Conservation (phyloP, 2,888 invertebrate species). For the Tribolium freemani region DNA sequence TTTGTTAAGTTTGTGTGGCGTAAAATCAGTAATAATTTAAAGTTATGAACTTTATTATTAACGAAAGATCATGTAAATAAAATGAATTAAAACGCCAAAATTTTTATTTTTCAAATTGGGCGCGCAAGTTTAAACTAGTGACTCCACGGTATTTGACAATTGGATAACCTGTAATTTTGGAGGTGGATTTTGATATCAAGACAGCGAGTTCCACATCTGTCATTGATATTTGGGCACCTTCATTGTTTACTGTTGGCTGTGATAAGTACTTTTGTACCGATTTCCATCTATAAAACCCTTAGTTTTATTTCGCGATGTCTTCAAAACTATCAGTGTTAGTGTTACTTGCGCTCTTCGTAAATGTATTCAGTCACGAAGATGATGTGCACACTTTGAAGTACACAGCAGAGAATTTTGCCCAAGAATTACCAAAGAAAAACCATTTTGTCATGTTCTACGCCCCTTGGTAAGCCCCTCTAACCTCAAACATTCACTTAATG, state of each 20-base stretch:
- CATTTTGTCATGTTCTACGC: conserved; percentile 86
- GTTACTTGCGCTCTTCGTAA: not conserved
- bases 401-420: conserved; percentile 73
- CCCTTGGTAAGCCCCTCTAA: conserved; percentile 76
- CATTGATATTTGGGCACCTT: not conserved
- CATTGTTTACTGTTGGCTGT: conserved; percentile 23
- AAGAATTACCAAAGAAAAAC: conserved; percentile 76
- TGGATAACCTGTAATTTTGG: conserved; percentile 29
- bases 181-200: conserved; percentile 15
- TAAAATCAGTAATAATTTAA: too few relatives aligned
- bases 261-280: conserved; percentile 15
- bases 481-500: not conserved
- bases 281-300: conserved; percentile 8
- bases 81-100: too few relatives aligned
- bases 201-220: not conserved
- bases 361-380: conserved; percentile 56
- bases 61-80: too few relatives aligned
- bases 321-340: conserved; percentile 16
- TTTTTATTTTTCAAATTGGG: too few relatives aligned
- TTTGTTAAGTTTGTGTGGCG: too few relatives aligned
- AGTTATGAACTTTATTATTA: too few relatives aligned
- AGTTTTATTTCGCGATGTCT: conserved; percentile 7
- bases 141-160: not conserved
- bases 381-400: conserved; percentile 69
- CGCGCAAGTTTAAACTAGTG: too few relatives aligned